Evolutionary conservation across 2,113 vertebrate genomes (phyloP).

Genomic region (Apeltes quadracus): DNA sequence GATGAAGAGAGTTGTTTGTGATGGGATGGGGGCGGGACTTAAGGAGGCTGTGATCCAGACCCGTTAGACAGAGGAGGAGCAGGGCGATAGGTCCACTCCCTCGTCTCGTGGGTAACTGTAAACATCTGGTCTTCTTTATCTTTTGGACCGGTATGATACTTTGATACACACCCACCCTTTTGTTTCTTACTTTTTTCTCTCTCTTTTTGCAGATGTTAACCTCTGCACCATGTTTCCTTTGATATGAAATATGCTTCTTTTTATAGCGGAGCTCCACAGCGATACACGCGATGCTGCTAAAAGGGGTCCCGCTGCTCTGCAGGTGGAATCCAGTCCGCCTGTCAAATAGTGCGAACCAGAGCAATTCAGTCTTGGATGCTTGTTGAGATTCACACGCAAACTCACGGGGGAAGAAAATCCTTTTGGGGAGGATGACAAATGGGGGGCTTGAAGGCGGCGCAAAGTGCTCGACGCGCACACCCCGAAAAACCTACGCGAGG

Average conservation of each 20-base stretch:
- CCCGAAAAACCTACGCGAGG: conserved; percentile 12
- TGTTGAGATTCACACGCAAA: not conserved
- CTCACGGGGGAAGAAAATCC: not conserved
- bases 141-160: conserved; percentile 23
- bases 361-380: conserved; percentile 8
- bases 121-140: conserved; percentile 59
- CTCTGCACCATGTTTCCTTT: conserved; percentile 22
- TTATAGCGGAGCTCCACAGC: not conserved
- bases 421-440: conserved; percentile 34
- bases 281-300: conserved; percentile 14
- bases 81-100: conserved; percentile 27
- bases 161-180: conserved; percentile 34
- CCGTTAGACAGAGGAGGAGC: conserved; percentile 27
- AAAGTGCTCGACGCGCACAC: conserved; percentile 4
- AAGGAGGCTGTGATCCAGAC: conserved; percentile 55
- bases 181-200: not conserved
- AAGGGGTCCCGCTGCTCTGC: conserved; percentile 9
- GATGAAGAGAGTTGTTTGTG: conserved; percentile 38
- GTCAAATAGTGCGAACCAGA: conserved; percentile 33
- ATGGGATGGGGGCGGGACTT: conserved; percentile 38
- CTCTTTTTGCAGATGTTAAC: conserved; percentile 28
- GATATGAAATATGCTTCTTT: conserved; percentile 17
- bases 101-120: conserved; percentile 52
- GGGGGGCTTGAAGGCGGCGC: conserved; percentile 22
- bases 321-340: conserved; percentile 29